phyloP scores from a whole-genome alignment of 2,797 vertebrate species.

The Pterois miles region DNA sequence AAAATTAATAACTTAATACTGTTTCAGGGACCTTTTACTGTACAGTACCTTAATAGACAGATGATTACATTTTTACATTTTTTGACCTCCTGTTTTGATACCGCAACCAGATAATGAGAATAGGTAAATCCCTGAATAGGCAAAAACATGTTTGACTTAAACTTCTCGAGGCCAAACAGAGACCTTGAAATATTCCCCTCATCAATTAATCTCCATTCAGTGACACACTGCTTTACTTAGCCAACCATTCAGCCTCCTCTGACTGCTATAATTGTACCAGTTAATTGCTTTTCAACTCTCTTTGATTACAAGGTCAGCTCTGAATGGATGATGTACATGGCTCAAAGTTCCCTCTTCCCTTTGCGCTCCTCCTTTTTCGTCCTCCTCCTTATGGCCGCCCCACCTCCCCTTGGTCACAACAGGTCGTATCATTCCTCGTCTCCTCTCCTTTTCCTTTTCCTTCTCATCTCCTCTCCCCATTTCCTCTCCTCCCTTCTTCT shows the following conservation, averaged over 20 bases:
- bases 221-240: constrained; percentile 90
- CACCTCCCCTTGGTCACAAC: not conserved
- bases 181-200: constrained; percentile 87
- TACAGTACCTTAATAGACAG: constrained; percentile 4
- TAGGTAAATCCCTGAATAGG: constrained; percentile 36
- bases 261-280: constrained; percentile 87
- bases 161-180: constrained; percentile 84
- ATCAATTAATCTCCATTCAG: constrained; percentile 88
- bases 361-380: constrained; percentile 29
- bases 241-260: constrained; percentile 86
- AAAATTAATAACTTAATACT: constrained; percentile 13
- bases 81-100: constrained; percentile 54
- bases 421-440: constrained; percentile 16
- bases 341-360: constrained; percentile 62
- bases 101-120: constrained; percentile 45
- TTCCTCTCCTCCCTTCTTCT: not conserved
- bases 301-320: constrained; percentile 88
- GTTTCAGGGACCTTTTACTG: constrained; percentile 3
- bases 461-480: not conserved
- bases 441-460: not conserved
- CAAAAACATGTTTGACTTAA: constrained; percentile 68
- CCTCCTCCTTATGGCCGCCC: not conserved
- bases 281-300: constrained; percentile 91
- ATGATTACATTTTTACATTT: constrained; percentile 18
- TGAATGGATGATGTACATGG: constrained; percentile 77